phyloP scores from a whole-genome alignment of 2,797 vertebrate species.

The Peromyscus nudipes region DNA sequence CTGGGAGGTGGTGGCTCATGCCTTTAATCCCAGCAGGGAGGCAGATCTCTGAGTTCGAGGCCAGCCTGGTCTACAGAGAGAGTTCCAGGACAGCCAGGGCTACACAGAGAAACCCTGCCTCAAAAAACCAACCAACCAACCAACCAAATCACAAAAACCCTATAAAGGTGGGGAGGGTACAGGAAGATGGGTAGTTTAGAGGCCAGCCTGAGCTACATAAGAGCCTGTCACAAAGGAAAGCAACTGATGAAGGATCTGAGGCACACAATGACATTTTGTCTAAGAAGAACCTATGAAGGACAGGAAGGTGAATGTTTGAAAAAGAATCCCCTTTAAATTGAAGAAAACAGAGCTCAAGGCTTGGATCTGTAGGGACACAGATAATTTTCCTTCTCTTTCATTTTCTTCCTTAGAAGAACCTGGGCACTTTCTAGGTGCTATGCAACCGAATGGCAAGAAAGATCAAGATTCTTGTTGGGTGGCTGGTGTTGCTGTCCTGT shows the following conservation, averaged over 20 bases:
- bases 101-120: not conserved
- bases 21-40: not conserved
- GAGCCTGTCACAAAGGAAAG: not conserved
- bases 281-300: not conserved
- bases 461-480: not conserved
- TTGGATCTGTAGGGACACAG: not conserved
- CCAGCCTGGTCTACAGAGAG: not conserved
- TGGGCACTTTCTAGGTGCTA: not conserved
- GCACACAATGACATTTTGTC: not conserved
- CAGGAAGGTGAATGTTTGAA: not conserved
- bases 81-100: not conserved
- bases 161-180: not conserved
- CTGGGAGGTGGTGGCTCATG: not conserved
- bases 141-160: not conserved
- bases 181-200: not conserved
- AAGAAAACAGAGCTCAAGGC: not conserved
- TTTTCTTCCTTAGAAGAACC: constrained; percentile 31
- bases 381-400: not conserved
- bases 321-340: not conserved
- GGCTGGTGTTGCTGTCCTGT: not conserved
- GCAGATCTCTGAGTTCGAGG: not conserved
- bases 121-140: not conserved
- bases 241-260: not conserved
- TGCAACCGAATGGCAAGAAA: not conserved
- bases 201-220: not conserved